These are phyloP conservation scores for Hirtodrosophila duncani DNA, from an alignment of 2,888 invertebrate species.

Conservation along the genomic window DNA sequence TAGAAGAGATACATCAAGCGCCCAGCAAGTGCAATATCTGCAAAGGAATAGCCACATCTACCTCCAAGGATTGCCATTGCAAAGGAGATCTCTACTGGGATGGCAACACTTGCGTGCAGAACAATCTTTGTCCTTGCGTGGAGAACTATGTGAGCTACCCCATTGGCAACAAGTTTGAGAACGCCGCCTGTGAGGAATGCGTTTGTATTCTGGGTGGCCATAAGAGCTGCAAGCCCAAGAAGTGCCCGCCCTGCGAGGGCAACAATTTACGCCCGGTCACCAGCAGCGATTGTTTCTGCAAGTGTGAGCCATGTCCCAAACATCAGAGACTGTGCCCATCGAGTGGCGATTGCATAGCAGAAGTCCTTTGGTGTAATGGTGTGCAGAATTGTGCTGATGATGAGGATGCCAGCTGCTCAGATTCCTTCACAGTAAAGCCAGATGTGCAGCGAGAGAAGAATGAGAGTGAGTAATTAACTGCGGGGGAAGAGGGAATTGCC, in stretches of 20 bases:
- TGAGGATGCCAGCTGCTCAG: constrained; percentile 83
- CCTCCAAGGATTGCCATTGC: constrained; percentile 79
- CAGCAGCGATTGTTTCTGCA: constrained; percentile 86
- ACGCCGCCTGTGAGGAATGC: constrained; percentile 87
- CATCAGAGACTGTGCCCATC: constrained; percentile 85
- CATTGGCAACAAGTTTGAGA: constrained; percentile 85
- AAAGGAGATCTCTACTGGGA: constrained; percentile 83
- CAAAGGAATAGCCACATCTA: constrained; percentile 49
- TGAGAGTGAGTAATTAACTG: constrained; percentile 57
- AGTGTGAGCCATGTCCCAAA: constrained; percentile 85
- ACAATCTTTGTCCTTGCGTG: constrained; percentile 88
- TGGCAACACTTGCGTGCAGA: constrained; percentile 85
- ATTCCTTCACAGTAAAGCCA: constrained; percentile 57
- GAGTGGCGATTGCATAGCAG: constrained; percentile 85
- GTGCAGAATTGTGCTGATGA: constrained; percentile 90
- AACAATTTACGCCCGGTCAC: constrained; percentile 81
- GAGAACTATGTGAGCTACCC: constrained; percentile 86
- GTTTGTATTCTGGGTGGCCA: constrained; percentile 87
- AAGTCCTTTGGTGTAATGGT: constrained; percentile 88
- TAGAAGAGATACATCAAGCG: constrained; percentile 21
- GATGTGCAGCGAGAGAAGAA: constrained; percentile 61
- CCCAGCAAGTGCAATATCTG: constrained; percentile 80
- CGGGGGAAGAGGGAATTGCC: too few species aligned
- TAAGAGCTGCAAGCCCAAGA: constrained; percentile 84
- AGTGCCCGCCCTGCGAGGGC: constrained; percentile 82